phyloP scores from a whole-genome alignment of 2,888 invertebrate species.

The Lepetodrilus schrolli region DNA sequence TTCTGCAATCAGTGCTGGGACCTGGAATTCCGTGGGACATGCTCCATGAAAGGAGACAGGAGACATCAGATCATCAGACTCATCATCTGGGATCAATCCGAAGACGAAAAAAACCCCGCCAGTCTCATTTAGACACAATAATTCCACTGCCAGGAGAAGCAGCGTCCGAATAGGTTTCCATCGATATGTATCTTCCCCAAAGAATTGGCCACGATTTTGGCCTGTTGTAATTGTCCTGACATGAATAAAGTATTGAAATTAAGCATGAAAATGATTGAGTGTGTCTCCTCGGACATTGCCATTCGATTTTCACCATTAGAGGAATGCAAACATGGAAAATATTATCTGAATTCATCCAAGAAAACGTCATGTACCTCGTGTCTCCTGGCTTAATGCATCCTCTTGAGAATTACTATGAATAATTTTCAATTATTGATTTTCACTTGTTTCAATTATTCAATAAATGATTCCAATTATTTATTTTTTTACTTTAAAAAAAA shows the following conservation, averaged over 20 bases:
- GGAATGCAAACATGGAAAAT: too few species aligned
- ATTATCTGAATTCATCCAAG: too few species aligned
- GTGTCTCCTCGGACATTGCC: too few species aligned
- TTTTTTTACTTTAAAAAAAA: too few species aligned
- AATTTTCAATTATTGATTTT: too few species aligned
- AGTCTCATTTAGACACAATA: conserved; percentile 1
- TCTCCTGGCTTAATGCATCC: too few species aligned
- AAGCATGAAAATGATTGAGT: background rate
- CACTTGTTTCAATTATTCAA: too few species aligned
- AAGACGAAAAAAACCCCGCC: background rate
- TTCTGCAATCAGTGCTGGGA: background rate
- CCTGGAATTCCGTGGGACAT: background rate
- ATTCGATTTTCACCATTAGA: too few species aligned
- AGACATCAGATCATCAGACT: conserved; percentile 4
- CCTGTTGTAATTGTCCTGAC: background rate
- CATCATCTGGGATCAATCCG: conserved; percentile 1
- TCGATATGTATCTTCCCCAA: conserved; percentile 3
- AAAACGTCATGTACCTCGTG: too few species aligned
- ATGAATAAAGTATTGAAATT: conserved; percentile 10
- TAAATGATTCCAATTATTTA: too few species aligned
- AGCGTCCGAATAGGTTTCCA: background rate
- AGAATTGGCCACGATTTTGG: background rate
- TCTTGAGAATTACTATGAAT: too few species aligned
- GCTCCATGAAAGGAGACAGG: background rate
- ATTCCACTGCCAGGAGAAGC: background rate